Percentiles rank a stretch among this genome's conserved stretches.
Conservation (phyloP, 2,113 vertebrate genomes). For the Pygoscelis antarcticus region DNA sequence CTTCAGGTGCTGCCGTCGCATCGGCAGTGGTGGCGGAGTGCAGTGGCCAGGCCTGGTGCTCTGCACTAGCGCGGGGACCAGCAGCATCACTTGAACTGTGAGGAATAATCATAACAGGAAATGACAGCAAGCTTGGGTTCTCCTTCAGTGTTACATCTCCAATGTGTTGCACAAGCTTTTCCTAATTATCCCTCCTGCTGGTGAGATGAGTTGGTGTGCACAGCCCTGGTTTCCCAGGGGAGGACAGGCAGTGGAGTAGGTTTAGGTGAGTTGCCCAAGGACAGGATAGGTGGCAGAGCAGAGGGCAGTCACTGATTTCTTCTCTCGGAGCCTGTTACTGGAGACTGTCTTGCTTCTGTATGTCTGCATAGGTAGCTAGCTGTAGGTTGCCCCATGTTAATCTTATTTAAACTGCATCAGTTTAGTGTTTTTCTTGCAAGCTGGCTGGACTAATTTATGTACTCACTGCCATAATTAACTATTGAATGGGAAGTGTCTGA, state of each 20-base stretch:
- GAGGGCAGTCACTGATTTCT: not conserved
- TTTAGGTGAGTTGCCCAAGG: not conserved
- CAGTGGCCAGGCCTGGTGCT: too few relatives aligned
- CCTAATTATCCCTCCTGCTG: fast-evolving
- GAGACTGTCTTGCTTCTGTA: not conserved
- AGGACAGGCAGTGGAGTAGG: not conserved
- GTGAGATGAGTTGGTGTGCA: too few relatives aligned
- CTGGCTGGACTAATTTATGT: not conserved
- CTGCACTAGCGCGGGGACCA: not conserved
- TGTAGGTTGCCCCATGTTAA: not conserved
- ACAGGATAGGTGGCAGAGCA: not conserved
- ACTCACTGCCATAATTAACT: not conserved
- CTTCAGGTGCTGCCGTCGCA: not conserved
- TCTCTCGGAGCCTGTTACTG: not conserved
- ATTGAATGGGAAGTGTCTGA: not conserved
- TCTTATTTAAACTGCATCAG: not conserved
- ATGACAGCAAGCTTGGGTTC: not conserved
- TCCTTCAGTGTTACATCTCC: fast-evolving
- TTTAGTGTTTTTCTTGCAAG: not conserved
- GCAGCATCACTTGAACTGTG: too few relatives aligned
- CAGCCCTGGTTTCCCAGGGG: too few relatives aligned
- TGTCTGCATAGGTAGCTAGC: not conserved
- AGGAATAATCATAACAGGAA: not conserved
- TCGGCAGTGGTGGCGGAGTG: not conserved
- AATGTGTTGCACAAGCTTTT: not conserved